phyloP scores from a whole-genome alignment of 2,113 vertebrate genomes.

The Caranx ignobilis region DNA sequence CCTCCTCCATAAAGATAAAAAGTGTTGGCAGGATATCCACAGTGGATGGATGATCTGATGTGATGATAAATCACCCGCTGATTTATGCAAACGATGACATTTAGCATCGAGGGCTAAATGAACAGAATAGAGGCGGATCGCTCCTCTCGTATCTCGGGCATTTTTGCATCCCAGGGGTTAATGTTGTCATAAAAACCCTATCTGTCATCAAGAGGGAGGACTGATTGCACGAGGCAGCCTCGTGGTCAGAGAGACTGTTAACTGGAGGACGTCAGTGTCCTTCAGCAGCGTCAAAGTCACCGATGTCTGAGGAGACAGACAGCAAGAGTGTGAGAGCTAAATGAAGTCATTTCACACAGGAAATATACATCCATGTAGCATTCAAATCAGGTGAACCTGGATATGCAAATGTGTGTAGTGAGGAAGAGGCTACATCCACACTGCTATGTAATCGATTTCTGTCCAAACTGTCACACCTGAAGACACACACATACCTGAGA shows the following conservation, averaged over 20 bases:
- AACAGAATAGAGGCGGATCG: not conserved
- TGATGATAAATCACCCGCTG: constrained; percentile 34
- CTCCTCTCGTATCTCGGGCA: not conserved
- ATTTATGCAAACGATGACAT: constrained; percentile 51
- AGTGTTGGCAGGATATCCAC: constrained; percentile 20
- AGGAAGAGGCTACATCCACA: too few species aligned
- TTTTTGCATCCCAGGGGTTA: constrained; percentile 12
- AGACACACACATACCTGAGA: too few species aligned
- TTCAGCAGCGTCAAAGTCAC: not conserved
- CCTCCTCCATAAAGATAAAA: constrained; percentile 32
- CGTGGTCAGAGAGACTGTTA: not conserved
- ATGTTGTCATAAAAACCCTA: constrained; percentile 19
- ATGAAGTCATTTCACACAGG: too few species aligned
- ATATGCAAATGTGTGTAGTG: too few species aligned
- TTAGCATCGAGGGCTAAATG: constrained; percentile 16
- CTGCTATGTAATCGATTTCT: too few species aligned
- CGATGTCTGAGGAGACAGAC: not conserved
- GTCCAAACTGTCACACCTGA: too few species aligned
- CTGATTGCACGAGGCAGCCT: not conserved
- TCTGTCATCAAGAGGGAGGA: constrained; percentile 27
- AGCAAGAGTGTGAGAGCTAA: too few species aligned
- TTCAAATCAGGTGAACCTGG: too few species aligned
- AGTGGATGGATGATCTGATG: constrained; percentile 40
- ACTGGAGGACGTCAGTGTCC: not conserved
- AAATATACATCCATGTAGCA: too few species aligned